phyloP scores from a whole-genome alignment of 2,888 invertebrate species.

The Liodrosophila aerea region DNA sequence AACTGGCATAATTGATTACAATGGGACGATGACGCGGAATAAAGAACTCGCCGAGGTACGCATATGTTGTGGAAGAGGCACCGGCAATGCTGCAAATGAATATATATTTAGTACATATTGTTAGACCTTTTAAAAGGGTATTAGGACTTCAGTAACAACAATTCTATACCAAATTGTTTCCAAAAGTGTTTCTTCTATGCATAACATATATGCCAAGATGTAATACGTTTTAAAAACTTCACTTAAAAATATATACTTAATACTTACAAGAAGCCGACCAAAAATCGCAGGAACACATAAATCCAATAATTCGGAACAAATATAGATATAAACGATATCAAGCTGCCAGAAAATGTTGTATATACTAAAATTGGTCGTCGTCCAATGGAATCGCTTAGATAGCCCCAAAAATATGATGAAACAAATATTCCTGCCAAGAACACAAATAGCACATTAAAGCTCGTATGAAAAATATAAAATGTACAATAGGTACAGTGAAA shows the following conservation, averaged over 20 bases:
- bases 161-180: too few relatives aligned
- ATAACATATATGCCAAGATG: too few relatives aligned
- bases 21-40: slow-evolving; percentile 76
- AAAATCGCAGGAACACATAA: slow-evolving; percentile 83
- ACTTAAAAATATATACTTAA: slow-evolving; percentile 16
- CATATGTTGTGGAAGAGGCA: slow-evolving; percentile 82
- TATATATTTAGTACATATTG: neutral
- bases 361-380: slow-evolving; percentile 83
- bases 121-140: neutral
- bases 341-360: slow-evolving; percentile 83
- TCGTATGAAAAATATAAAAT: too few relatives aligned
- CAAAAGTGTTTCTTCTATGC: too few relatives aligned
- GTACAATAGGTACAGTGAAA: too few relatives aligned
- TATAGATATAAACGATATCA: slow-evolving; percentile 83
- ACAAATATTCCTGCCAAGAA: slow-evolving; percentile 83
- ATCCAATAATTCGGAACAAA: slow-evolving; percentile 83
- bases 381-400: slow-evolving; percentile 84
- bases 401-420: slow-evolving; percentile 85
- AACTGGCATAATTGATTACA: slow-evolving; percentile 81
- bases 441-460: neutral
- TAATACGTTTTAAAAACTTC: neutral
- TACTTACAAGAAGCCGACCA: slow-evolving; percentile 84
- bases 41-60: slow-evolving; percentile 83
- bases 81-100: slow-evolving; percentile 80
- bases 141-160: too few relatives aligned